Conservation (phyloP, 2,888 invertebrate species). For the Steromphala cineraria region DNA sequence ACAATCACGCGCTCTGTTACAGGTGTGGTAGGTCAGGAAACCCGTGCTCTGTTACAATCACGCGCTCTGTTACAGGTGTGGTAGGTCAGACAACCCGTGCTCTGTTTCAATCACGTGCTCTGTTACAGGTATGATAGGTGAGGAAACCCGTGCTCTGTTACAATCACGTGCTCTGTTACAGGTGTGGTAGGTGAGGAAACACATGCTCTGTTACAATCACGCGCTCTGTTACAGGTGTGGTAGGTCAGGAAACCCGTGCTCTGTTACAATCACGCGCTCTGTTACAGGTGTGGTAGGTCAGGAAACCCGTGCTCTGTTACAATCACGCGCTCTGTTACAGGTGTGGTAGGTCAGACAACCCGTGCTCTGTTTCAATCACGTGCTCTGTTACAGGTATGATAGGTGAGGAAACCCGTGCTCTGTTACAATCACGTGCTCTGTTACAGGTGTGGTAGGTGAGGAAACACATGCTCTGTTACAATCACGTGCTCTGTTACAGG, state of each 20-base stretch:
- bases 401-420: neutral
- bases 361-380: neutral
- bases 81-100: neutral
- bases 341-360: neutral
- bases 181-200: neutral
- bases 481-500: neutral
- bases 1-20: neutral
- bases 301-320: neutral
- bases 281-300: neutral
- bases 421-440: neutral
- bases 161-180: neutral
- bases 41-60: neutral
- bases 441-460: neutral
- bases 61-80: neutral
- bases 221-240: neutral
- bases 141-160: neutral
- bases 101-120: neutral
- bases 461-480: neutral
- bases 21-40: neutral
- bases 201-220: neutral
- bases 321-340: neutral
- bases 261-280: neutral
- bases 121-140: neutral
- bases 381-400: neutral
- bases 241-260: neutral